These are phyloP conservation scores for Ceryle rudis DNA, from an alignment of 2,797 vertebrate genomes.

Conservation along the genomic window DNA sequence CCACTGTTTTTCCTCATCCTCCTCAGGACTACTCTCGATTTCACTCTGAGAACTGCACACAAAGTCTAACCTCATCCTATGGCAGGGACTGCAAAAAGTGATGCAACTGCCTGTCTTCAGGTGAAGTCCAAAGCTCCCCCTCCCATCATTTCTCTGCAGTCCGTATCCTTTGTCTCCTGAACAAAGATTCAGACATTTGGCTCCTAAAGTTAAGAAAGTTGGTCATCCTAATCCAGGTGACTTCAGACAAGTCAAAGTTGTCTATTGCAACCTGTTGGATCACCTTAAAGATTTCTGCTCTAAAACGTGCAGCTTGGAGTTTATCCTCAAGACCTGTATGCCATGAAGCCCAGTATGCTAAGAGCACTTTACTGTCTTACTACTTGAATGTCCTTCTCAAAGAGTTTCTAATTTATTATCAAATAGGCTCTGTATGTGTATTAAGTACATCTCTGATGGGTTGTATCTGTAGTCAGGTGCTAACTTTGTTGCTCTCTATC, in stretches of 20 bases:
- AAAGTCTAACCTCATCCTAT: background rate
- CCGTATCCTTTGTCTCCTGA: background rate
- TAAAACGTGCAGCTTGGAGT: background rate
- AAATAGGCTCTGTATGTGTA: background rate
- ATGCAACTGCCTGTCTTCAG: background rate
- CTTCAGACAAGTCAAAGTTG: background rate
- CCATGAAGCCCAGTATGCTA: background rate
- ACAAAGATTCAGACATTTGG: background rate
- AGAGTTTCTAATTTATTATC: background rate
- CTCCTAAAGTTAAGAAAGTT: background rate
- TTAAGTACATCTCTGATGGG: background rate
- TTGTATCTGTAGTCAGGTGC: background rate
- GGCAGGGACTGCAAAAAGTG: fast-evolving
- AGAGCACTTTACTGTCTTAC: background rate
- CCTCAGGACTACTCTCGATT: background rate
- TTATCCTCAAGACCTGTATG: background rate
- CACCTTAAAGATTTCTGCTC: background rate
- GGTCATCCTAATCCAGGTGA: background rate
- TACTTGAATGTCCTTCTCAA: background rate
- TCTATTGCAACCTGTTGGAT: background rate
- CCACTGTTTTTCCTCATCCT: background rate
- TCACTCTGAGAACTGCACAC: background rate
- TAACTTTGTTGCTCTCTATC: background rate
- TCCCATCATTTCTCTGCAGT: background rate
- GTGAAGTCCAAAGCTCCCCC: background rate